phyloP scores from a whole-genome alignment of 2,797 vertebrate genomes.

The Oreonectes daqikongensis region DNA sequence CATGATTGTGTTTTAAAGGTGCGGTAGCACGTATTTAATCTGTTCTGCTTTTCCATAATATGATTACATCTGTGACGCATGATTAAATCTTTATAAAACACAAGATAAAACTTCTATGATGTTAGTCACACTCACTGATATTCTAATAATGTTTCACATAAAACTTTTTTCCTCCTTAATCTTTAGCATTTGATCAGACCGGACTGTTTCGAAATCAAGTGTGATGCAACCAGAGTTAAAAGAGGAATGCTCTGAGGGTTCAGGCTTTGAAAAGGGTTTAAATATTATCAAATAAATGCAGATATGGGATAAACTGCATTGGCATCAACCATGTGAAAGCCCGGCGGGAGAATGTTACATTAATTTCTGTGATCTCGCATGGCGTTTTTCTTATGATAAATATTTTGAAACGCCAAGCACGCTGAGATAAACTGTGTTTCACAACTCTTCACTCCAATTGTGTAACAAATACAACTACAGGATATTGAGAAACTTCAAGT shows the following conservation, averaged over 20 bases:
- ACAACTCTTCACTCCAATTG: neutral
- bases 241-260: slow-evolving; percentile 28
- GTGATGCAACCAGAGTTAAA: slow-evolving; percentile 24
- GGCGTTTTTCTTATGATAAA: slow-evolving; percentile 15
- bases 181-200: slow-evolving; percentile 43
- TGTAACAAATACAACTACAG: slow-evolving; percentile 11
- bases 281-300: slow-evolving; percentile 40
- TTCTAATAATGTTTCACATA: slow-evolving; percentile 26
- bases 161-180: slow-evolving; percentile 21
- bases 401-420: neutral
- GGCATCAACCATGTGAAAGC: slow-evolving; percentile 25
- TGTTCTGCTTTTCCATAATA: slow-evolving; percentile 1
- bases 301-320: slow-evolving; percentile 44
- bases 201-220: slow-evolving; percentile 37
- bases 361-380: slow-evolving; percentile 37
- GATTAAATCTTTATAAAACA: slow-evolving; percentile 19
- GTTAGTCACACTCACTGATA: slow-evolving; percentile 33
- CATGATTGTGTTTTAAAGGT: slow-evolving; percentile 3
- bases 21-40: neutral
- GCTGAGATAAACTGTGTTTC: neutral
- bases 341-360: slow-evolving; percentile 31
- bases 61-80: slow-evolving; percentile 12
- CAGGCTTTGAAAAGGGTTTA: slow-evolving; percentile 37
- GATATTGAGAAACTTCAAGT: neutral
- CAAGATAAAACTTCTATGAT: slow-evolving; percentile 27